A percentile compares a stretch with the other conserved stretches of the same genome.
Conservation (phyloP, 2,888 invertebrate species). For the Erpobdella octoculata region DNA sequence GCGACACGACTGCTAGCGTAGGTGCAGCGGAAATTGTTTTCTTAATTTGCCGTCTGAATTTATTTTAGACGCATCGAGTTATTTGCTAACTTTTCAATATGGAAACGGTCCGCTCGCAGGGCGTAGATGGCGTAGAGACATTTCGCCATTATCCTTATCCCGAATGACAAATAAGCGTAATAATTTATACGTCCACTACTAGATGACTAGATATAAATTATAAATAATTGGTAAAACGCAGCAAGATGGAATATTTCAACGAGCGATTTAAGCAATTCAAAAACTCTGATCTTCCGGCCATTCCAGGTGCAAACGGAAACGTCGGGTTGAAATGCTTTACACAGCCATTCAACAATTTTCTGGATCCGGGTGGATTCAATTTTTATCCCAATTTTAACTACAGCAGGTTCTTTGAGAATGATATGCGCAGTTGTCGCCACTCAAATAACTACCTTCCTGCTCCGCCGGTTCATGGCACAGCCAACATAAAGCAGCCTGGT, state of each 20-base stretch:
- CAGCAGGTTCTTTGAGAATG: slow-evolving; percentile 19
- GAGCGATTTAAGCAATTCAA: slow-evolving; percentile 19
- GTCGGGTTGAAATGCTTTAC: slow-evolving; percentile 18
- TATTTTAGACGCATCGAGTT: neutral
- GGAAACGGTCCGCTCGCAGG: neutral
- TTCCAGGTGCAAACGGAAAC: neutral
- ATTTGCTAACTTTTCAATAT: neutral
- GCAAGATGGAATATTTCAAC: slow-evolving; percentile 22
- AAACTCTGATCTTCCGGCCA: slow-evolving; percentile 11
- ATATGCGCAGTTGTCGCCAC: slow-evolving; percentile 10
- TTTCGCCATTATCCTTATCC: too few species aligned
- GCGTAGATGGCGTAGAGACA: neutral
- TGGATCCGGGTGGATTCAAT: slow-evolving; percentile 16
- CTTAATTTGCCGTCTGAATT: neutral
- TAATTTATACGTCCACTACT: too few species aligned
- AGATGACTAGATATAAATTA: too few species aligned
- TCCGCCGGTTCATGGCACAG: neutral
- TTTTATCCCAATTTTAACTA: slow-evolving; percentile 24
- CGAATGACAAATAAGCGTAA: too few species aligned
- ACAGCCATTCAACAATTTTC: slow-evolving; percentile 25
- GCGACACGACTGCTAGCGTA: neutral
- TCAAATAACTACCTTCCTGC: neutral
- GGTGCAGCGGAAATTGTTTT: neutral
- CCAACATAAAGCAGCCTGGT: neutral
- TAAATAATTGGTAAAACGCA: neutral